phyloP scores from a whole-genome alignment of 2,797 vertebrate genomes.

The Merluccius polli region DNA sequence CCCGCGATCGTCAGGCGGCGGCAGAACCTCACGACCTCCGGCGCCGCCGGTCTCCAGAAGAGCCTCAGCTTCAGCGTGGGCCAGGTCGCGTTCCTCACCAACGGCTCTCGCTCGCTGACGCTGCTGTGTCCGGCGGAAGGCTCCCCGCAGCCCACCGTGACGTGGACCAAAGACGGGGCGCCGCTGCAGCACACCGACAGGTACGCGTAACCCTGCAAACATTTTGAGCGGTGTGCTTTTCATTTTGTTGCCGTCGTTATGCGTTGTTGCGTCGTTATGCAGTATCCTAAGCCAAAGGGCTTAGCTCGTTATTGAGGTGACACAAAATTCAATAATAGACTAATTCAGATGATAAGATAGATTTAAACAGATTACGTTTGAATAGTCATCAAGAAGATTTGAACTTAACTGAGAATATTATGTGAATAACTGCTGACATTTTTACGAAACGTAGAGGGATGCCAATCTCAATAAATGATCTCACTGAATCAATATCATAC shows the following conservation, averaged over 20 bases:
- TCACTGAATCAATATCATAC: background rate
- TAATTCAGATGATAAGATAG: background rate
- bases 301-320: background rate
- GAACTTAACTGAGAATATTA: background rate
- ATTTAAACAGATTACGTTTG: background rate
- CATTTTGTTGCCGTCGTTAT: background rate
- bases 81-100: conserved; percentile 73
- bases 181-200: conserved; percentile 69
- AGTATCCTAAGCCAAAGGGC: background rate
- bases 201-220: conserved; percentile 32
- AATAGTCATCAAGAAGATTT: background rate
- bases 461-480: background rate
- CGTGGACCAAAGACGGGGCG: conserved; percentile 84
- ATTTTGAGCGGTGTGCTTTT: background rate
- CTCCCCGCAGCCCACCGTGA: conserved; percentile 62
- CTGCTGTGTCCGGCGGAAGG: conserved; percentile 73
- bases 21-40: conserved; percentile 41
- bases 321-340: background rate
- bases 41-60: conserved; percentile 69
- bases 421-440: background rate
- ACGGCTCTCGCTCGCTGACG: conserved; percentile 68
- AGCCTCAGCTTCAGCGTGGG: conserved; percentile 76
- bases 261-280: background rate
- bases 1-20: conserved; percentile 71
- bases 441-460: background rate